A percentile compares a stretch with the other conserved stretches of the same genome.
These are phyloP conservation scores for Antennarius maculatus DNA, from an alignment of 2,797 vertebrate genomes.

Conservation along the genomic window DNA sequence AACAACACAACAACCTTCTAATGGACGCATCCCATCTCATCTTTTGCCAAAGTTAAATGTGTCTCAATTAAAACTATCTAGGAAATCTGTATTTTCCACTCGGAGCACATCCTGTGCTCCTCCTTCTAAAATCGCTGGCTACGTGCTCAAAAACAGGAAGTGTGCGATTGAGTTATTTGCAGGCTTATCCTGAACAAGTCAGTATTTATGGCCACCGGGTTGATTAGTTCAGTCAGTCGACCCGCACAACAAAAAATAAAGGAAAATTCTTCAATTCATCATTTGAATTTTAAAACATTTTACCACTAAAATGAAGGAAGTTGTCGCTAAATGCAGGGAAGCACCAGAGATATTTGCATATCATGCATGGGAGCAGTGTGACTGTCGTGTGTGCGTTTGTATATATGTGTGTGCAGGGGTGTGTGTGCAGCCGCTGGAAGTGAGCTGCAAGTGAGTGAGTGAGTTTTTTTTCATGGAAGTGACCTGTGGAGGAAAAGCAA, in stretches of 20 bases:
- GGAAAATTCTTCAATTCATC: conserved; percentile 4
- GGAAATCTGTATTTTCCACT: conserved; percentile 75
- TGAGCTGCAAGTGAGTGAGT: no score
- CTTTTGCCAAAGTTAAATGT: conserved; percentile 38
- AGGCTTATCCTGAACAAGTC: conserved; percentile 65
- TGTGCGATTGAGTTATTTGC: conserved; percentile 73
- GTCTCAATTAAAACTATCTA: conserved; percentile 69
- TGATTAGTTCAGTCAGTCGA: conserved; percentile 60
- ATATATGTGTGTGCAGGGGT: conserved; percentile 9
- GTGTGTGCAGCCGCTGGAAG: conserved; percentile 32
- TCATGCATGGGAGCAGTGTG: conserved; percentile 49
- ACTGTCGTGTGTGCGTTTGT: conserved; percentile 16
- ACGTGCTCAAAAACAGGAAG: conserved; percentile 81
- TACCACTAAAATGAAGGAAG: conserved; percentile 6
- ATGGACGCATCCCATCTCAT: conserved; percentile 58
- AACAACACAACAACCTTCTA: conserved; percentile 32
- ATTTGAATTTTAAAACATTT: conserved; percentile 3
- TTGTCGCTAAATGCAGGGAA: conserved; percentile 2
- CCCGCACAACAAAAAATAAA: conserved; percentile 22
- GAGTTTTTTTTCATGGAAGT: conserved; percentile 37
- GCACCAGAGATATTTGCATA: conserved; percentile 51
- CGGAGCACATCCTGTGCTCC: conserved; percentile 74
- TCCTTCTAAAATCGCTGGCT: conserved; percentile 72
- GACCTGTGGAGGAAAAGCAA: conserved; percentile 69
- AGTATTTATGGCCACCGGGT: conserved; percentile 60